phyloP scores from a whole-genome alignment of 2,888 invertebrate species.

The Desoria tigrina region DNA sequence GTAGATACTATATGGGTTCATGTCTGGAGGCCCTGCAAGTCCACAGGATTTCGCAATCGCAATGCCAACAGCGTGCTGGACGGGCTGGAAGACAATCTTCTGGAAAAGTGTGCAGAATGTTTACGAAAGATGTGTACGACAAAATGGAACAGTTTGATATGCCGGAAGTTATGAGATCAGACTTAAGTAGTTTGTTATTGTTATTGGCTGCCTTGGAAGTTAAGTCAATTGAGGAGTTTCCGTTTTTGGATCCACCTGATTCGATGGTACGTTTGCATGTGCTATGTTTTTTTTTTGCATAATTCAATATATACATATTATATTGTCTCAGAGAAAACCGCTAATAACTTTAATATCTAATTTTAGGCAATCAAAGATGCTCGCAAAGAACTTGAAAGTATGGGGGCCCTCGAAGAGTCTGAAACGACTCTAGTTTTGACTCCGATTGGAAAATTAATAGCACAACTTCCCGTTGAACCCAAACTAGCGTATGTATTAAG shows the following conservation, averaged over 20 bases:
- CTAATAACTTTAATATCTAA: not conserved
- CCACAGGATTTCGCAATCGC: conserved; percentile 82
- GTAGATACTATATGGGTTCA: not conserved
- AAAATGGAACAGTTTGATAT: conserved; percentile 65
- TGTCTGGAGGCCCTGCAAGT: conserved; percentile 82
- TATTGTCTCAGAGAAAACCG: too few species aligned
- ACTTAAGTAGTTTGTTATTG: conserved; percentile 68
- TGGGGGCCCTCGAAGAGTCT: not conserved
- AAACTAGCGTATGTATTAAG: conserved; percentile 79
- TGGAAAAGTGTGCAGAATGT: conserved; percentile 84
- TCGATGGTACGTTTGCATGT: conserved; percentile 23
- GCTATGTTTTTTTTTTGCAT: too few species aligned
- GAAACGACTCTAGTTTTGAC: conserved; percentile 13
- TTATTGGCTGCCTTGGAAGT: conserved; percentile 78
- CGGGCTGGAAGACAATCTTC: conserved; percentile 84
- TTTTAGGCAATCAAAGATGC: not conserved
- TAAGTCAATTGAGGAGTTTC: conserved; percentile 74
- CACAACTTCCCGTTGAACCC: conserved; percentile 89
- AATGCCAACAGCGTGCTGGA: conserved; percentile 90
- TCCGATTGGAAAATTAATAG: conserved; percentile 57
- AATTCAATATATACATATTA: too few species aligned
- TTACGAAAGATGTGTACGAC: conserved; percentile 75
- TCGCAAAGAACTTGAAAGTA: not conserved
- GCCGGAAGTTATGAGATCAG: conserved; percentile 83
- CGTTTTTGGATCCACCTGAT: conserved; percentile 86